A percentile compares a stretch with the other conserved stretches of the same genome.
These are phyloP conservation scores for Heliocidaris erythrogramma DNA, from an alignment of 35 echinoderm and acorn worm genomes.

Conservation along the genomic window DNA sequence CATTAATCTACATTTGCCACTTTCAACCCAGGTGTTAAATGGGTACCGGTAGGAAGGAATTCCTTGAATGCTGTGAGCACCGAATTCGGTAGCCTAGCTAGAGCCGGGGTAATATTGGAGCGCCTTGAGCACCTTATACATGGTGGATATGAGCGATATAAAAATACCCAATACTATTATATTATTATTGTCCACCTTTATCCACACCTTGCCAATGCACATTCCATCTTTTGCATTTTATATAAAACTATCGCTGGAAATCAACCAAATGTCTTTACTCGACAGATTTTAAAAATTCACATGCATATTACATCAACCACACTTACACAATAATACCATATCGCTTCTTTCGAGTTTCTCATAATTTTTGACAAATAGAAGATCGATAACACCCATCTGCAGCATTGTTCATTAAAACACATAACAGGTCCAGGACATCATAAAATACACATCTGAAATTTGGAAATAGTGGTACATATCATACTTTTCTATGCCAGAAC, in stretches of 20 bases:
- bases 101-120: too few species aligned
- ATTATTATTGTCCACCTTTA: background rate
- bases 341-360: background rate
- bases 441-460: background rate
- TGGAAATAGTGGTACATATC: too few species aligned
- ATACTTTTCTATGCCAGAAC: too few species aligned
- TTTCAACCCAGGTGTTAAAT: too few species aligned
- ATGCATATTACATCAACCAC: background rate
- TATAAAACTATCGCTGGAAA: background rate
- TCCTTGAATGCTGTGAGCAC: too few species aligned
- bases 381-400: background rate
- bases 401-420: background rate
- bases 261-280: background rate
- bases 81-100: too few species aligned
- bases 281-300: background rate
- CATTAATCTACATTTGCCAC: too few species aligned
- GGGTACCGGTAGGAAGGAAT: too few species aligned
- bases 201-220: background rate
- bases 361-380: background rate
- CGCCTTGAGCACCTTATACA: too few species aligned
- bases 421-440: background rate
- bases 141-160: too few species aligned
- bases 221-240: background rate
- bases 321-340: background rate
- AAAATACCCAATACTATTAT: too few species aligned